Evolutionary conservation across 2,888 invertebrate genomes (phyloP), one percentile per base, ranked within the genome.

Genomic region (Drosophila borealis): DNA sequence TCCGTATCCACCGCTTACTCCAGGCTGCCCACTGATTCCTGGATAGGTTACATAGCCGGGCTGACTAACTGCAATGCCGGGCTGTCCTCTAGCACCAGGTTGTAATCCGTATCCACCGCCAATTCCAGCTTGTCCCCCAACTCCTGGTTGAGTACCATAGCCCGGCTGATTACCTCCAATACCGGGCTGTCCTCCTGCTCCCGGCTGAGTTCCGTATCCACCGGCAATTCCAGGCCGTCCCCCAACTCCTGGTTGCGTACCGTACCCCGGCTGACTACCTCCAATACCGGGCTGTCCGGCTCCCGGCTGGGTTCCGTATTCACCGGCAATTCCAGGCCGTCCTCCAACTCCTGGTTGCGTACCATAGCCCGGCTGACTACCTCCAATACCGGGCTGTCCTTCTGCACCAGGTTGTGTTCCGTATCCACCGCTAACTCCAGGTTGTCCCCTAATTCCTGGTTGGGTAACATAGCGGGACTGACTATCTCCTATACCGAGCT

Each of bases 361-460:
- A 21, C 51, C 59, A 1, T 21, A 21, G 3, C 21, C 21, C 3
- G 21, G 21, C 4, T 21, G 21, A 4, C 21, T 21, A 10, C 25
- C 62, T 0, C 53, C 53, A 9, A 14, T 13, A 39, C 60, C 64
- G n/a, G 57, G 14, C 17, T 62, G 67, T 8, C 9, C 14, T 8
- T 51, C 69, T 0, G 0, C 13, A 48, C 62, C 72, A 1, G 65
- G 17, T 6, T 48, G 61, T 4, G 34, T 19, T 19, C 54, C 75
- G 39, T 39, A n/a, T 3, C 61, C 37, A 5, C 59, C 65, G 9
- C 44, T 44, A 10, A 42, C 19, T n/a, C 61, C 56, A 0, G 68
- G 53, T 1, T 54, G 62, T 9, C 76, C 6, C 14, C 65, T 62
- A 11, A 29, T 2, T 48, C 71, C 73, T 17, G 56, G 17, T 11